Evolutionary conservation across 2,797 vertebrate genomes (phyloP).

Genomic region (Tenualosa thibaudeaui): DNA sequence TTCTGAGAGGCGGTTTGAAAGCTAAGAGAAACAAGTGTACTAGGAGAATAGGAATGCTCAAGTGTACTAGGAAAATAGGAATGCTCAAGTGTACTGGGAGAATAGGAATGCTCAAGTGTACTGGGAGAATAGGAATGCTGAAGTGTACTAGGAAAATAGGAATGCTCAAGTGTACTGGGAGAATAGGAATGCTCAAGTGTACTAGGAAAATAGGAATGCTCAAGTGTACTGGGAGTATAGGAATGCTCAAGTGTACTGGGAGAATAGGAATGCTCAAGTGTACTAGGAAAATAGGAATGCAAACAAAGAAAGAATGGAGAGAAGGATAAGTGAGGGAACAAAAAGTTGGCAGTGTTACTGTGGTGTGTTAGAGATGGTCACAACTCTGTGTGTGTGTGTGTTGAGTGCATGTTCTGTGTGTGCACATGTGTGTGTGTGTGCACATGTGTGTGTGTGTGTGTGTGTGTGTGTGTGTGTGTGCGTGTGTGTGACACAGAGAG

Average conservation of each 20-base stretch:
- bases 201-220: neutral
- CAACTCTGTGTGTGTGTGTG: neutral
- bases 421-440: neutral
- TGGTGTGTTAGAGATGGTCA: neutral
- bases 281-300: no score
- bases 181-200: neutral
- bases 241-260: no score
- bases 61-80: no score
- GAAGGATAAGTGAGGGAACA: neutral
- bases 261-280: neutral
- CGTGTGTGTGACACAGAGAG: neutral
- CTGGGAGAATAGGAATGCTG: neutral
- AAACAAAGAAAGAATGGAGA: neutral
- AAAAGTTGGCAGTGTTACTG: neutral
- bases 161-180: no score
- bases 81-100: no score
- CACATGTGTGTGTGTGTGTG: neutral
- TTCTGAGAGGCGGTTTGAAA: neutral
- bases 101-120: neutral
- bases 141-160: neutral
- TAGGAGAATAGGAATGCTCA: neutral
- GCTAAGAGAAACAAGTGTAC: neutral
- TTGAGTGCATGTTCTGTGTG: neutral
- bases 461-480: neutral
- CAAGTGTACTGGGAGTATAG: neutral